A percentile compares a stretch with the other conserved stretches of the same genome.
phyloP scores from a whole-genome alignment of 2,113 vertebrate species.

The Dromas ardeola region DNA sequence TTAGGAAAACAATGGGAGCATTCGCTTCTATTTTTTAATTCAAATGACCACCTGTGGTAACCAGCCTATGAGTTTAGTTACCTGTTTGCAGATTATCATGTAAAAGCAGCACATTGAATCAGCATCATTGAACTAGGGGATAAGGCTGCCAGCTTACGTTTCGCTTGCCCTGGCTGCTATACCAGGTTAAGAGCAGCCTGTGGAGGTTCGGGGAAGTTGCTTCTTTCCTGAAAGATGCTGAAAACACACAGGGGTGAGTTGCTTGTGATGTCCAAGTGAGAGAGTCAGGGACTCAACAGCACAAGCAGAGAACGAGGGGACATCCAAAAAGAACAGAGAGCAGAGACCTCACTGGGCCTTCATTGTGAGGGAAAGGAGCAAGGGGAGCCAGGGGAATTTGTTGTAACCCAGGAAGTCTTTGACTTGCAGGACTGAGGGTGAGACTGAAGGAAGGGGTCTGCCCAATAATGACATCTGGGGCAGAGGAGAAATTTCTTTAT shows the following conservation, averaged over 20 bases:
- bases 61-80: neutral
- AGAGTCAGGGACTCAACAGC: neutral
- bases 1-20: neutral
- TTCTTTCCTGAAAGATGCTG: neutral
- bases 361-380: neutral
- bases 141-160: neutral
- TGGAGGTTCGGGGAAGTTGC: neutral
- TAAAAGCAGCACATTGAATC: neutral
- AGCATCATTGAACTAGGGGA: neutral
- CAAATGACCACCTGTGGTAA: neutral
- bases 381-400: neutral
- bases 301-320: neutral
- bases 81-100: neutral
- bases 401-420: neutral
- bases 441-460: neutral
- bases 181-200: neutral
- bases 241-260: neutral
- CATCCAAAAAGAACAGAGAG: neutral
- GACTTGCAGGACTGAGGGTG: neutral
- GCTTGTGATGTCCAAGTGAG: neutral
- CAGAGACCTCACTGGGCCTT: neutral
- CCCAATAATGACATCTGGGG: neutral
- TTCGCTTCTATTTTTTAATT: neutral
- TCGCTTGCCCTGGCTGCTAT: neutral
- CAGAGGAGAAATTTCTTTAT: neutral